These are phyloP conservation scores for Catagonus wagneri DNA, from an alignment of 2,113 vertebrate genomes.

Conservation along the genomic window DNA sequence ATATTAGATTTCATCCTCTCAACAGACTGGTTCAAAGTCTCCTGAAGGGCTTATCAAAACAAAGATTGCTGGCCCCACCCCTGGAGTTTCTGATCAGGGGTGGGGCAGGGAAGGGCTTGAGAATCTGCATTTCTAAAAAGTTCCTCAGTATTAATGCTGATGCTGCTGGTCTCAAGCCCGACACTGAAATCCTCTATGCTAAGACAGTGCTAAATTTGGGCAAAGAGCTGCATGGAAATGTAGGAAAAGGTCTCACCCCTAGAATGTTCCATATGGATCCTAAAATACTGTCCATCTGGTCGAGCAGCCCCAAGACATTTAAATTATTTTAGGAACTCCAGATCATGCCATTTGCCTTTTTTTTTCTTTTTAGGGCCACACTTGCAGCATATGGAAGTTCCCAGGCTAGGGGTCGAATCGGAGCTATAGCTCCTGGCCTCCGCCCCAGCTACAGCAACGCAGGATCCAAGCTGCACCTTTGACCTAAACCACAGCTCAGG, in stretches of 20 bases:
- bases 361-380: too few species aligned
- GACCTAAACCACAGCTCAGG: too few species aligned
- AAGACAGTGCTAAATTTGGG: not conserved
- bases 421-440: too few species aligned
- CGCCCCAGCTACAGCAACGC: too few species aligned
- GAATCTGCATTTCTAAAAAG: not conserved
- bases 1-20: not conserved
- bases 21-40: not conserved
- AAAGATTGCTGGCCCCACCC: not conserved
- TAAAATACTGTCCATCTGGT: not conserved
- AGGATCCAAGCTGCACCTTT: too few species aligned
- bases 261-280: not conserved
- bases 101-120: not conserved
- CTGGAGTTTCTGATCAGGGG: not conserved
- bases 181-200: not conserved
- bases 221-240: not conserved
- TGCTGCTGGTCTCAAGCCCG: not conserved
- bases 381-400: too few species aligned
- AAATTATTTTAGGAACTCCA: constrained; percentile 48
- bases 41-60: not conserved
- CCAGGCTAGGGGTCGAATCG: too few species aligned
- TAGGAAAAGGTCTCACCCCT: not conserved
- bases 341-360: constrained; percentile 9
- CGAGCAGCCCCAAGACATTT: not conserved
- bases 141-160: not conserved